Evolutionary conservation across 2,797 vertebrate species (phyloP).

Genomic region (Clarias fuscus): DNA sequence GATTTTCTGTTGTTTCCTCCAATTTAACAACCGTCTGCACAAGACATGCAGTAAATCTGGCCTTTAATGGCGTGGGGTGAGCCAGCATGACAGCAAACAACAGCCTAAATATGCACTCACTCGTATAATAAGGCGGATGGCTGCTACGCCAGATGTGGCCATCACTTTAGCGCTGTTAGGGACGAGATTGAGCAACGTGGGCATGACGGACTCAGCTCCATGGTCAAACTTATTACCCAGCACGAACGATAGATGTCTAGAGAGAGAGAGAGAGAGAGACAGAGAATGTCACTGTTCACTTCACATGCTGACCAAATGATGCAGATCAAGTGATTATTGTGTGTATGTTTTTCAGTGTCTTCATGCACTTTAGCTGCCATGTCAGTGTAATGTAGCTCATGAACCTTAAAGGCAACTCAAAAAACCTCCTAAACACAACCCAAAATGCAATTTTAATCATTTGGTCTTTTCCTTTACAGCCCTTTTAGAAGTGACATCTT

Average conservation of each 20-base stretch:
- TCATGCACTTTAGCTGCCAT: background rate
- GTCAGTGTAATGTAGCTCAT: constrained; percentile 2
- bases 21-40: constrained; percentile 22
- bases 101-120: constrained; percentile 68
- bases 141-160: constrained; percentile 88
- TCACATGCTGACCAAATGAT: background rate
- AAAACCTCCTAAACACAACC: constrained; percentile 29
- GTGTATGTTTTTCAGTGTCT: constrained; percentile 11
- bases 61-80: background rate
- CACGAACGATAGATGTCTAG: constrained; percentile 87
- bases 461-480: constrained; percentile 26
- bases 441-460: constrained; percentile 18
- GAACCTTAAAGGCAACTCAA: constrained; percentile 17
- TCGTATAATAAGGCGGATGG: constrained; percentile 87
- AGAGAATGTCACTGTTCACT: background rate
- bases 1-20: constrained; percentile 28
- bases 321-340: background rate
- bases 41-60: constrained; percentile 32
- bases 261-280: background rate
- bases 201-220: constrained; percentile 89
- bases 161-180: constrained; percentile 96
- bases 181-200: constrained; percentile 88
- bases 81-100: background rate
- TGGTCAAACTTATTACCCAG: constrained; percentile 93
- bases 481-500: background rate